phyloP scores from a whole-genome alignment of 2,113 vertebrate genomes.

The Scomber scombrus region DNA sequence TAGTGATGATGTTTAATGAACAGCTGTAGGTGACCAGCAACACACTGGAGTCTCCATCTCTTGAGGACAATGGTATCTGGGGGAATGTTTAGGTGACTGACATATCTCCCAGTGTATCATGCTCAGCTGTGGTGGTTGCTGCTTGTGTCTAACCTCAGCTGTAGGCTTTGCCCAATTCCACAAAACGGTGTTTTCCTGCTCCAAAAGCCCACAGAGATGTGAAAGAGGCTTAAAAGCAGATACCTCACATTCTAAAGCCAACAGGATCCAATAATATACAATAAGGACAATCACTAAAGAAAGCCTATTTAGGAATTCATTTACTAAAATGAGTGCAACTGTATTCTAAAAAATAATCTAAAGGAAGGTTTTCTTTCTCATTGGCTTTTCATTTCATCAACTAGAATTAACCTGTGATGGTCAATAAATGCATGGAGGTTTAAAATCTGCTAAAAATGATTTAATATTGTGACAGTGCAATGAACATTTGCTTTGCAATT shows the following conservation, averaged over 20 bases:
- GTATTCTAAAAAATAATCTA: neutral
- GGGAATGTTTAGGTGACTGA: neutral
- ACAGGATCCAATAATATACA: neutral
- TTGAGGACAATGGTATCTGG: too few species aligned
- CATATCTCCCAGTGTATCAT: neutral
- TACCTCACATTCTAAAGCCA: neutral
- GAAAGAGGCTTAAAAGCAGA: neutral
- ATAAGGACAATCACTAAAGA: neutral
- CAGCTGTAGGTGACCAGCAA: too few species aligned
- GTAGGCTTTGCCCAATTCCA: neutral
- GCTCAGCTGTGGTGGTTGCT: neutral
- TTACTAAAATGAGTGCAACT: neutral
- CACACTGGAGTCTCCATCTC: too few species aligned
- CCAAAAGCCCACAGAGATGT: neutral
- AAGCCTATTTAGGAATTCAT: neutral
- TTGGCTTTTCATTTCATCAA: neutral
- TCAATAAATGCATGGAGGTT: neutral
- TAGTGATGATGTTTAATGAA: too few species aligned
- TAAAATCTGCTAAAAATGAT: slow-evolving; percentile 16
- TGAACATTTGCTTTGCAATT: neutral
- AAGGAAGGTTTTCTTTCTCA: neutral
- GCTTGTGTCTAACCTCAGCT: neutral
- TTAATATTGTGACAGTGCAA: neutral
- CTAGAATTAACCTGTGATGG: neutral
- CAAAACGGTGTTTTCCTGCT: neutral